These are phyloP conservation scores for Ceuthmochares aereus DNA, from an alignment of 2,113 vertebrate species.

Conservation along the genomic window DNA sequence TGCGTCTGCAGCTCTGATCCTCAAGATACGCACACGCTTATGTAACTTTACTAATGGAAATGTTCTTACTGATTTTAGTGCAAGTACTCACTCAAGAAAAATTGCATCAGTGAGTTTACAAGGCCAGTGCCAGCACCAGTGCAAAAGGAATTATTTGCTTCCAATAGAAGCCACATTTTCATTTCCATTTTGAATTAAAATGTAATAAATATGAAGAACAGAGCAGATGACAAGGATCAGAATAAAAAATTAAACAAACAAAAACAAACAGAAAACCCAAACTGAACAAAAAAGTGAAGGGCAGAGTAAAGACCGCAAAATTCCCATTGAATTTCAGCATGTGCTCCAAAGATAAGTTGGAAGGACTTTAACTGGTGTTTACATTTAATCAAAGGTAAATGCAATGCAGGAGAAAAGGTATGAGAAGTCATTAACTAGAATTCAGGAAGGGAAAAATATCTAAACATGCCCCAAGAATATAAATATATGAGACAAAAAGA, in stretches of 20 bases:
- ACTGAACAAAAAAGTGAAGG: neutral
- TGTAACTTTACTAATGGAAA: neutral
- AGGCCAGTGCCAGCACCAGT: neutral
- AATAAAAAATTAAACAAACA: neutral
- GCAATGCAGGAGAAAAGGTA: neutral
- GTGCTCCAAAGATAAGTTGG: neutral
- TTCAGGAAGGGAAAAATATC: neutral
- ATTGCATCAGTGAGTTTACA: neutral
- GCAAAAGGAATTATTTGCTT: neutral
- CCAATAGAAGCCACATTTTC: neutral
- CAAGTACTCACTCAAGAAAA: constrained; percentile 36
- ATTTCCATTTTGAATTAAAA: neutral
- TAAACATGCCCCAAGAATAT: neutral
- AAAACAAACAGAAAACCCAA: too few relatives aligned
- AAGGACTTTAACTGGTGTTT: neutral
- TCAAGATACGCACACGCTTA: neutral
- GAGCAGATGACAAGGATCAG: neutral
- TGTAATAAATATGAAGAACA: neutral
- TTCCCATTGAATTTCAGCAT: neutral
- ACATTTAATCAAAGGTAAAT: neutral
- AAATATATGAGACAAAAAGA: neutral
- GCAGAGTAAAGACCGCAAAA: neutral
- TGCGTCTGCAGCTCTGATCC: neutral
- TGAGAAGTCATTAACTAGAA: neutral
- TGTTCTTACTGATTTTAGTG: neutral